These are phyloP conservation scores for Paguma larvata DNA, from an alignment of 2,797 vertebrate genomes.

Conservation along the genomic window DNA sequence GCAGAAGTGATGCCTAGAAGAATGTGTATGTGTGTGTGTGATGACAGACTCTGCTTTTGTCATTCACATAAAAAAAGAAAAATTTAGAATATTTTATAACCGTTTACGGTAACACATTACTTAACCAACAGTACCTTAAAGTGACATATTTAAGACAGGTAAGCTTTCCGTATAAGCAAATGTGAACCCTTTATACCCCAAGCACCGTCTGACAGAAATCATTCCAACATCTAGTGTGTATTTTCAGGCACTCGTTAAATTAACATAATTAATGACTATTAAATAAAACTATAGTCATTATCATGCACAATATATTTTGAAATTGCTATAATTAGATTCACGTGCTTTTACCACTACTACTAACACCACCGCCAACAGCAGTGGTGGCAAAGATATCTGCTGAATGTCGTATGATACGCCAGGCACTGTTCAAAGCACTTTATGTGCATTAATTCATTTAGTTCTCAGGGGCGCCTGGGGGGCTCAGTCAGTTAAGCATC, in stretches of 20 bases:
- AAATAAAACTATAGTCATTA: neutral
- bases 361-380: neutral
- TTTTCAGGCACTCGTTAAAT: neutral
- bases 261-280: neutral
- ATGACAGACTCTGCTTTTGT: neutral
- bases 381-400: neutral
- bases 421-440: neutral
- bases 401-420: no score
- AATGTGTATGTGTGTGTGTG: neutral
- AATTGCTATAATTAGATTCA: neutral
- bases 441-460: neutral
- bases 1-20: neutral
- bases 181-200: neutral
- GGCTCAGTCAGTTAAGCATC: no score
- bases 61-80: neutral
- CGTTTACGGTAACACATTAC: neutral
- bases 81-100: neutral
- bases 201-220: neutral
- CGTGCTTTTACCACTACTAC: neutral
- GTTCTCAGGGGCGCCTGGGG: neutral
- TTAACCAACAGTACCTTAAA: neutral
- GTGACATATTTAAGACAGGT: neutral
- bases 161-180: neutral
- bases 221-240: neutral
- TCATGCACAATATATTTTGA: neutral